phyloP scores from a whole-genome alignment of 2,797 vertebrate genomes.

The Craterocephalus amniculus region DNA sequence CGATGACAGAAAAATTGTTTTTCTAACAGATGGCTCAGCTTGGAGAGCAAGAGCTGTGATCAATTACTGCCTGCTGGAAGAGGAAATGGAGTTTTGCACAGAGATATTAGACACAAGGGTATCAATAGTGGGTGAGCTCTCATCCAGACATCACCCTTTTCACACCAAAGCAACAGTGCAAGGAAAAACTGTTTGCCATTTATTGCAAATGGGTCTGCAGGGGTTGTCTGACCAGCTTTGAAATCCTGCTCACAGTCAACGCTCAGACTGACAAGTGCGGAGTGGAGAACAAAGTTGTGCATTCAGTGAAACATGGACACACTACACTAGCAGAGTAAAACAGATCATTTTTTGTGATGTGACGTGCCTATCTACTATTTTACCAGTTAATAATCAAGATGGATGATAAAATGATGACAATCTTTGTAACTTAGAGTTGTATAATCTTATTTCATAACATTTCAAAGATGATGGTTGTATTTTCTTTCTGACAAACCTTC shows the following conservation, averaged over 20 bases:
- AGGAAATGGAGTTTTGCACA: slow-evolving; percentile 65
- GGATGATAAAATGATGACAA: background rate
- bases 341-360: too few species aligned
- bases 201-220: slow-evolving; percentile 28
- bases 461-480: background rate
- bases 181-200: slow-evolving; percentile 41
- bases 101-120: slow-evolving; percentile 60
- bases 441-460: background rate
- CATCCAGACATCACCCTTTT: slow-evolving; percentile 39
- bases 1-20: slow-evolving; percentile 65
- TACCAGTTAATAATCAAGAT: background rate
- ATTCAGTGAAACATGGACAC: slow-evolving; percentile 12
- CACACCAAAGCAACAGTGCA: slow-evolving; percentile 16
- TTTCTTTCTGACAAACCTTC: background rate
- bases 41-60: slow-evolving; percentile 49
- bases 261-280: slow-evolving; percentile 29
- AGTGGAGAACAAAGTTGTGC: slow-evolving; percentile 8
- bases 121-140: slow-evolving; percentile 58
- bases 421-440: background rate
- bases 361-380: too few species aligned
- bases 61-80: slow-evolving; percentile 57
- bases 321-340: background rate
- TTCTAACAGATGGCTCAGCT: slow-evolving; percentile 60
- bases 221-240: slow-evolving; percentile 20
- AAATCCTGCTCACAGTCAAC: slow-evolving; percentile 11